Evolutionary conservation across 35 echinoderm and acorn worm species (phyloP).

Genomic region (Acanthaster planci): DNA sequence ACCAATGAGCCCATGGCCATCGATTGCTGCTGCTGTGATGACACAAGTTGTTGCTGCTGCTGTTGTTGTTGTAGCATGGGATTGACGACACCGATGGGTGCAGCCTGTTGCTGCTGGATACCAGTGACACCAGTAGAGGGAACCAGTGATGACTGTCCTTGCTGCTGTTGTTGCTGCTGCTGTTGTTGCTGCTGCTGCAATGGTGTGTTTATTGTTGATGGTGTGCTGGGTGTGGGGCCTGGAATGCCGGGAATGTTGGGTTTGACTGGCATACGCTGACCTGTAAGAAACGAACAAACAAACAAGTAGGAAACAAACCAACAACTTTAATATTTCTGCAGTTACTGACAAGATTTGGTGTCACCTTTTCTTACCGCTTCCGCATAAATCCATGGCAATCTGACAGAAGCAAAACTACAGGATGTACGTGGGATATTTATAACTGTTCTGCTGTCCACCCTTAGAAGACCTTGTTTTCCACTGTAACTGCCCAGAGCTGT

Average conservation of each 20-base stretch:
- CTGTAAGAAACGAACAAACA: neutral
- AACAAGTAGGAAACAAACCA: no score
- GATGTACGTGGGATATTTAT: no score
- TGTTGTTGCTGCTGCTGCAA: conserved; percentile 56
- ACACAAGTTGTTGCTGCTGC: conserved; percentile 1
- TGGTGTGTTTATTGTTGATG: neutral
- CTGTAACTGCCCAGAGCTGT: no score
- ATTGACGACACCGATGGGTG: neutral
- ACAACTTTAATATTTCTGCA: no score
- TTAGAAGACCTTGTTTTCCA: no score
- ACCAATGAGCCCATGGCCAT: conserved; percentile 19
- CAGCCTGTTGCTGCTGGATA: conserved; percentile 3
- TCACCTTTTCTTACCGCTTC: no score
- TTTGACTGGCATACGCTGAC: conserved; percentile 14
- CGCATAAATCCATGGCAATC: no score
- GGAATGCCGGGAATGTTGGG: neutral
- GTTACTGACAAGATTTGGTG: no score
- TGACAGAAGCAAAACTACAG: no score
- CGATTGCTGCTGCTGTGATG: conserved; percentile 26
- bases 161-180: conserved; percentile 42
- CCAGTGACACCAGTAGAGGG: neutral
- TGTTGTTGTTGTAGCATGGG: neutral
- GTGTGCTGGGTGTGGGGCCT: neutral
- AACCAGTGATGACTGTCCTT: neutral
- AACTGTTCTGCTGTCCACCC: no score